These are phyloP conservation scores for Palythoa grandis DNA, from an alignment of 92 coral and sea anemone species.

Conservation along the genomic window DNA sequence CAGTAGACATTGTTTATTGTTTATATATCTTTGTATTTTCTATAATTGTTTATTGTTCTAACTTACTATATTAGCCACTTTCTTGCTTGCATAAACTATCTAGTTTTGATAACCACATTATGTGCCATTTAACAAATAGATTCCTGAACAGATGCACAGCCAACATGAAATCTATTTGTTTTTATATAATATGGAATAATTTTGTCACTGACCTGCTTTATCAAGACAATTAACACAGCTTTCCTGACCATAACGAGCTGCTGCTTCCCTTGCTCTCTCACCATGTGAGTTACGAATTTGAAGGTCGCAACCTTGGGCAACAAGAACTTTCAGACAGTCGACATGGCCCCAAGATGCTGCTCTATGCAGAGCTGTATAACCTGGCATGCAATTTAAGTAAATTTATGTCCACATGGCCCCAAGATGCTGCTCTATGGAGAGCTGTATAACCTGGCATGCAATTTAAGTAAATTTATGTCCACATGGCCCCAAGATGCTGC, in stretches of 20 bases:
- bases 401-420: conserved; percentile 89
- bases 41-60: too few relatives aligned
- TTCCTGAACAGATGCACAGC: too few relatives aligned
- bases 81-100: too few relatives aligned
- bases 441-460: conserved; percentile 79
- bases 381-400: conserved; percentile 37
- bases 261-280: conserved; percentile 95
- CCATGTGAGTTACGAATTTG: conserved; percentile 82
- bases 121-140: too few relatives aligned
- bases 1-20: too few relatives aligned
- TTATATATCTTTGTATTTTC: too few relatives aligned
- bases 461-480: conserved; percentile 31
- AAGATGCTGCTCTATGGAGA: conserved; percentile 91
- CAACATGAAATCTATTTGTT: too few relatives aligned
- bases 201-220: conserved; percentile 31
- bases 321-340: conserved; percentile 75
- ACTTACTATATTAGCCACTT: too few relatives aligned
- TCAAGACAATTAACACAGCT: conserved; percentile 83
- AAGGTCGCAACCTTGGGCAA: conserved; percentile 79
- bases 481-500: conserved; percentile 96
- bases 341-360: conserved; percentile 96
- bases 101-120: too few relatives aligned
- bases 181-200: too few relatives aligned
- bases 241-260: conserved; percentile 80
- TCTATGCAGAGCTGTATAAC: conserved; percentile 89